A percentile compares a stretch with the other conserved stretches of the same genome.
Conservation (phyloP, 2,888 invertebrate species). For the Alsophila aescularia region DNA sequence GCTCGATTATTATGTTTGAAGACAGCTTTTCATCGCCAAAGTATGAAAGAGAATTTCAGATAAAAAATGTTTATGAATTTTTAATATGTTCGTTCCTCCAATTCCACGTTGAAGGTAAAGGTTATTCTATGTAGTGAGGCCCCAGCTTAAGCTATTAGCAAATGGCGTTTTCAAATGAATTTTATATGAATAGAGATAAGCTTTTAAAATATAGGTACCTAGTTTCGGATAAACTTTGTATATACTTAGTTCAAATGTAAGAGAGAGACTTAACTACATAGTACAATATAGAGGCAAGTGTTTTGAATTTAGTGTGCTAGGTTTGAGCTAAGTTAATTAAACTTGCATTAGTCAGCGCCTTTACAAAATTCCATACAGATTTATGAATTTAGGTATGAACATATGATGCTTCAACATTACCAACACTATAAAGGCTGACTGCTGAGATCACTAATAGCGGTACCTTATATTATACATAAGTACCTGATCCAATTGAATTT, state of each 20-base stretch:
- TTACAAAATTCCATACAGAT: too few species aligned
- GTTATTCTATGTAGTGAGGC: slow-evolving; percentile 11
- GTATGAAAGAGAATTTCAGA: slow-evolving; percentile 35
- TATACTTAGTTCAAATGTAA: too few species aligned
- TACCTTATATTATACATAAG: too few species aligned
- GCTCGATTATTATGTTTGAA: slow-evolving; percentile 9
- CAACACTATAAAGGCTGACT: too few species aligned
- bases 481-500: neutral
- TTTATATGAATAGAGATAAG: slow-evolving; percentile 16
- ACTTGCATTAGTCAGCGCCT: too few species aligned
- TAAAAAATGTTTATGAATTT: slow-evolving; percentile 37
- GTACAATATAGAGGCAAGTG: too few species aligned
- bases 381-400: too few species aligned
- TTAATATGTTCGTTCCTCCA: slow-evolving; percentile 32
- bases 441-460: too few species aligned
- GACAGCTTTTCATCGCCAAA: slow-evolving; percentile 36
- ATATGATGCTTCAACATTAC: too few species aligned
- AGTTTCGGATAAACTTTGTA: neutral
- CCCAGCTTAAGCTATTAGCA: slow-evolving; percentile 16
- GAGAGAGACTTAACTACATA: too few species aligned
- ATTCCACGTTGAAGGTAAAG: slow-evolving; percentile 19
- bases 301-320: too few species aligned
- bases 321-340: too few species aligned
- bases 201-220: neutral
- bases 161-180: slow-evolving; percentile 19